These are phyloP conservation scores for Helostoma temminkii DNA, from an alignment of 2,797 vertebrate genomes.

Conservation along the genomic window DNA sequence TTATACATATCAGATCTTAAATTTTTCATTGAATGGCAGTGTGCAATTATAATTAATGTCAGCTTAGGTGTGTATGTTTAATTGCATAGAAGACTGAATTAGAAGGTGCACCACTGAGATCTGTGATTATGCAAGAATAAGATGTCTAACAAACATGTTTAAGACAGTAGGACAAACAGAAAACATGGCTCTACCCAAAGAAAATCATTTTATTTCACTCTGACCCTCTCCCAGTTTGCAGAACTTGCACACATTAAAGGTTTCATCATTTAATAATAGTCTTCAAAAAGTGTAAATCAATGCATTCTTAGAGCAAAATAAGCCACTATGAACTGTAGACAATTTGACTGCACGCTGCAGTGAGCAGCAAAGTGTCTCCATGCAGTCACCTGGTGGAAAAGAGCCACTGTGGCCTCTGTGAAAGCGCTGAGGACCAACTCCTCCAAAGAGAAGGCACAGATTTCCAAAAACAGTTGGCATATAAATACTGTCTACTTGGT, in stretches of 20 bases:
- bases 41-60: neutral
- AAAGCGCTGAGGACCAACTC: conserved; percentile 67
- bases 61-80: neutral
- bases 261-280: conserved; percentile 60
- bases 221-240: conserved; percentile 31
- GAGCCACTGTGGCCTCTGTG: conserved; percentile 61
- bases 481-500: conserved; percentile 72
- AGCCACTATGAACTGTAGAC: conserved; percentile 77
- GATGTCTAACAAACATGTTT: neutral
- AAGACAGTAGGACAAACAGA: conserved; percentile 2
- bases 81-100: too few species aligned
- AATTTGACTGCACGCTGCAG: conserved; percentile 54
- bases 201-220: conserved; percentile 73
- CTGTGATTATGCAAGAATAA: neutral
- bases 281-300: conserved; percentile 72
- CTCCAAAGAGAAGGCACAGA: conserved; percentile 82
- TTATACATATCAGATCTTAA: too few species aligned
- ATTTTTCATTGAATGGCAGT: neutral
- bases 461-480: conserved; percentile 78
- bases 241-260: conserved; percentile 62
- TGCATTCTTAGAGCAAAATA: conserved; percentile 76
- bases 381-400: conserved; percentile 59
- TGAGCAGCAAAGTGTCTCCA: conserved; percentile 56
- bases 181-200: conserved; percentile 23
- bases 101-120: neutral